Conservation (phyloP, 2,113 vertebrate species). For the Paramisgurnus dabryanus region DNA sequence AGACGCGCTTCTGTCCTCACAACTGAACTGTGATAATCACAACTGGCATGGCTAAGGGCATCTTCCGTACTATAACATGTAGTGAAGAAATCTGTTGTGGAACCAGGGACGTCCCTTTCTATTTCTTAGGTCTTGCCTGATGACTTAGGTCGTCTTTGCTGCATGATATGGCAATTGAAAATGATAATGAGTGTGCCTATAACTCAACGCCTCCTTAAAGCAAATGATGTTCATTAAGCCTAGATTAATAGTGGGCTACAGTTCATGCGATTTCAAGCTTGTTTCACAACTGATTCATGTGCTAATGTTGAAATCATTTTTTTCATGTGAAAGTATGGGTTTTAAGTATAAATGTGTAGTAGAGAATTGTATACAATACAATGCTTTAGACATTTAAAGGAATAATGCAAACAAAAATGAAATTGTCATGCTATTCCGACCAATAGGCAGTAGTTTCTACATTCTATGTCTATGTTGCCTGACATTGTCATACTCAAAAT, state of each 20-base stretch:
- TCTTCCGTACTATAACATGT: conserved; percentile 3
- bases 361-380: no score
- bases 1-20: conserved; percentile 40
- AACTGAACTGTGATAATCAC: conserved; percentile 51
- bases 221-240: conserved; percentile 10
- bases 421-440: no score
- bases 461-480: no score
- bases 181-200: not conserved
- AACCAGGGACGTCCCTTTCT: not conserved
- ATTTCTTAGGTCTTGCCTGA: not conserved
- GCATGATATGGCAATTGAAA: not conserved
- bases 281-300: conserved; percentile 13
- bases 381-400: not conserved
- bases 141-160: not conserved
- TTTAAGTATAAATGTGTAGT: no score
- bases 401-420: not conserved
- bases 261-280: not conserved
- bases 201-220: not conserved
- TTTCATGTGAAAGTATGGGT: not conserved
- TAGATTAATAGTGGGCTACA: not conserved
- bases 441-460: no score
- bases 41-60: conserved; percentile 47
- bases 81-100: not conserved
- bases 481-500: no score
- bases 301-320: not conserved